phyloP scores from a whole-genome alignment of 2,797 vertebrate genomes.

The Avahi laniger region DNA sequence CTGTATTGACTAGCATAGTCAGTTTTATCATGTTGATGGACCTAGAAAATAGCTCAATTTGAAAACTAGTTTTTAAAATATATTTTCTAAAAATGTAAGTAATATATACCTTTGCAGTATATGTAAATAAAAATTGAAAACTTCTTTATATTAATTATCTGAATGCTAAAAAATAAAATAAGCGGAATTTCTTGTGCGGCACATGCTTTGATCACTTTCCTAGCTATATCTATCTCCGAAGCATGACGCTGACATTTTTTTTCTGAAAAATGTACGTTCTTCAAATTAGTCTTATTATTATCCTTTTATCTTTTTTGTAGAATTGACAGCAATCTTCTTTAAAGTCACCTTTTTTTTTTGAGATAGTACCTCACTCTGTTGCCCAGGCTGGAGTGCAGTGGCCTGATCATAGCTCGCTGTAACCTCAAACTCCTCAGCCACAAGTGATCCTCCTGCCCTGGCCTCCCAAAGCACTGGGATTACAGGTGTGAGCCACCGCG shows the following conservation, averaged over 20 bases:
- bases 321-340: background rate
- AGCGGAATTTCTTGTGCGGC: background rate
- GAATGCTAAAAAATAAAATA: background rate
- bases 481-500: background rate
- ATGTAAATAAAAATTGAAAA: background rate
- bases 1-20: background rate
- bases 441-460: background rate
- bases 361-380: background rate
- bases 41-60: background rate
- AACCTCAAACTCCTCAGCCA: background rate
- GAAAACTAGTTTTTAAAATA: background rate
- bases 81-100: conserved; percentile 2
- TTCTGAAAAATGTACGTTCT: background rate
- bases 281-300: background rate
- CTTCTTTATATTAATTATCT: background rate
- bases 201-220: background rate
- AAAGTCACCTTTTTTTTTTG: background rate
- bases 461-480: background rate
- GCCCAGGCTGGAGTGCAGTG: too few relatives aligned
- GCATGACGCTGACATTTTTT: background rate
- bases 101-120: background rate
- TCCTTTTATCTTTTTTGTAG: background rate
- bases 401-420: background rate
- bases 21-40: background rate
- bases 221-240: background rate